phyloP scores from a whole-genome alignment of 1,140 invertebrate genomes.

The Hermetia illucens region DNA sequence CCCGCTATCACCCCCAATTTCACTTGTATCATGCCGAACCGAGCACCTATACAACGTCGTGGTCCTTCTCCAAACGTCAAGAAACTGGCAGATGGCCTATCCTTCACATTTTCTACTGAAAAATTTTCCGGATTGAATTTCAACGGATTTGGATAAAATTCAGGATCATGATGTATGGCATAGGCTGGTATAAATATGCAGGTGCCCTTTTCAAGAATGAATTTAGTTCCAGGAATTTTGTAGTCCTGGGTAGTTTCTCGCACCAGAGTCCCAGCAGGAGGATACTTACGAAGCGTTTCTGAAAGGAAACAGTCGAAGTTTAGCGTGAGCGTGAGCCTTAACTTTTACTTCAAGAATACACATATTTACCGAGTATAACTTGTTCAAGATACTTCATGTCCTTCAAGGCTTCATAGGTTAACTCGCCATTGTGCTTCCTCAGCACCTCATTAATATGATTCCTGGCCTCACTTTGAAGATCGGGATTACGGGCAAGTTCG shows the following conservation, averaged over 20 bases:
- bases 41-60: constrained; percentile 38
- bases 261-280: neutral
- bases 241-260: constrained; percentile 32
- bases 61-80: constrained; percentile 54
- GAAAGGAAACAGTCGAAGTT: neutral
- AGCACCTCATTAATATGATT: constrained; percentile 34
- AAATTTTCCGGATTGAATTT: constrained; percentile 44
- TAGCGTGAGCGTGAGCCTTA: too few relatives aligned
- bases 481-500: constrained; percentile 31
- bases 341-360: too few relatives aligned
- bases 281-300: neutral
- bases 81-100: constrained; percentile 37
- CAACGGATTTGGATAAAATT: too few relatives aligned
- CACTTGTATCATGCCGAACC: constrained; percentile 5
- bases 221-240: constrained; percentile 32
- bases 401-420: constrained; percentile 34
- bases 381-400: constrained; percentile 41
- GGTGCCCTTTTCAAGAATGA: constrained; percentile 32
- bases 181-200: constrained; percentile 11
- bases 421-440: constrained; percentile 37
- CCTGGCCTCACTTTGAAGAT: constrained; percentile 29
- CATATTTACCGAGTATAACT: constrained; percentile 35
- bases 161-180: too few relatives aligned
- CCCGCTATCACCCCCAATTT: constrained; percentile 1
- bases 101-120: constrained; percentile 27